Evolutionary conservation across 2,797 vertebrate genomes (phyloP).

Genomic region (Bradypodion pumilum): DNA sequence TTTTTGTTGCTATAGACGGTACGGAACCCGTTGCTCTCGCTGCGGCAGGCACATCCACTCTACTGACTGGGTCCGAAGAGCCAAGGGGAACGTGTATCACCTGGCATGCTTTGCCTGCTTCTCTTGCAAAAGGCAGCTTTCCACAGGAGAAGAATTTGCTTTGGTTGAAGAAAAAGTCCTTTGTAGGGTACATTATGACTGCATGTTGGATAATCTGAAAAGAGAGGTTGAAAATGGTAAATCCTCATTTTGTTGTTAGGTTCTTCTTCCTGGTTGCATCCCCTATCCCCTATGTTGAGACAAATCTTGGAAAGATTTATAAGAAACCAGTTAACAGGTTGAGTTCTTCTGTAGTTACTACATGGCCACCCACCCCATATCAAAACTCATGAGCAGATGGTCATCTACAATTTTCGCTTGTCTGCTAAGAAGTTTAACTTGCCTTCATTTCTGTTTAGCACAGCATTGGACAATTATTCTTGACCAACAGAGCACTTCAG

Average conservation of each 20-base stretch:
- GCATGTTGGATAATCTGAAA: slow-evolving; percentile 95
- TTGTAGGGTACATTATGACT: slow-evolving; percentile 92
- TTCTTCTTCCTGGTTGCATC: not conserved
- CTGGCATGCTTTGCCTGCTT: slow-evolving; percentile 96
- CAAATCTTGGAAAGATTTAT: not conserved
- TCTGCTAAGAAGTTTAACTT: not conserved
- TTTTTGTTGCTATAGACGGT: slow-evolving; percentile 78
- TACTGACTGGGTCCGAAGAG: slow-evolving; percentile 95
- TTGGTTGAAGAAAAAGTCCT: slow-evolving; percentile 94
- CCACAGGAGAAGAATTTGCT: slow-evolving; percentile 95
- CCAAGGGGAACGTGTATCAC: slow-evolving; percentile 93
- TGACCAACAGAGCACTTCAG: not conserved
- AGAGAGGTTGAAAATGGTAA: slow-evolving; percentile 93
- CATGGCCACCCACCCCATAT: not conserved
- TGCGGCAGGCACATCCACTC: slow-evolving; percentile 92
- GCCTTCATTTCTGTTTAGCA: not conserved
- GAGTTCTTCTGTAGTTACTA: not conserved
- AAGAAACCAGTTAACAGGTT: not conserved
- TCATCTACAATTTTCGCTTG: not conserved
- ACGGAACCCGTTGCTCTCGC: slow-evolving; percentile 91
- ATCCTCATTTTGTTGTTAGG: slow-evolving; percentile 10
- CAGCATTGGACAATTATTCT: not conserved
- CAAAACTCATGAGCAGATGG: not conserved
- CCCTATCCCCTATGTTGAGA: not conserved
- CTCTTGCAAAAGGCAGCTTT: slow-evolving; percentile 95